Evolutionary conservation across 2,888 invertebrate species (phyloP).

Genomic region (Drosophila gaucha): DNA sequence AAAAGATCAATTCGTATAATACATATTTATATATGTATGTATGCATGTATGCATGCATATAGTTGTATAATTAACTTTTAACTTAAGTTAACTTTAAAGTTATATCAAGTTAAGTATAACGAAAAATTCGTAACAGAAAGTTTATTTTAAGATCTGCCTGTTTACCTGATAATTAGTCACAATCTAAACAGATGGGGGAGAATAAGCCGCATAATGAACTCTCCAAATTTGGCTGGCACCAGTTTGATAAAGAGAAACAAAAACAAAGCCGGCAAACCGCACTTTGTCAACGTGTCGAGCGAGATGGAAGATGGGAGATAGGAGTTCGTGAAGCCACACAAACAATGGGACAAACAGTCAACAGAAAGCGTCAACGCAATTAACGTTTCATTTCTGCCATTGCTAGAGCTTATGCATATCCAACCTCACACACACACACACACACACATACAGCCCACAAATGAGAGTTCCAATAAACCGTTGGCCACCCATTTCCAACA

Average conservation of each 20-base stretch:
- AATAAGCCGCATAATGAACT: background rate
- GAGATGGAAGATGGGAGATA: slow-evolving; percentile 24
- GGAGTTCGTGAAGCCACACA: slow-evolving; percentile 35
- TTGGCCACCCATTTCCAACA: slow-evolving; percentile 17
- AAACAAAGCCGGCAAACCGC: slow-evolving; percentile 9
- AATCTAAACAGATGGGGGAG: slow-evolving; percentile 2
- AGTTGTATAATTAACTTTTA: too few relatives aligned
- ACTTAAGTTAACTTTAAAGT: too few relatives aligned
- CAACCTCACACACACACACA: slow-evolving; percentile 3
- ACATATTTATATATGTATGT: background rate
- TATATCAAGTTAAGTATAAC: too few relatives aligned
- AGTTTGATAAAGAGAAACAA: slow-evolving; percentile 7
- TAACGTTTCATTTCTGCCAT: slow-evolving; percentile 42
- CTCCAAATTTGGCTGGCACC: background rate
- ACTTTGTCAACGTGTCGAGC: slow-evolving; percentile 26
- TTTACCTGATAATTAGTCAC: slow-evolving; percentile 14
- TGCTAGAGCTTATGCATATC: slow-evolving; percentile 20
- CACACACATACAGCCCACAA: background rate
- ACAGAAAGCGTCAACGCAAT: slow-evolving; percentile 55
- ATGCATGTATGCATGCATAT: too few relatives aligned
- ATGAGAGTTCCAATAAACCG: slow-evolving; percentile 10
- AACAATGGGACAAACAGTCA: slow-evolving; percentile 47
- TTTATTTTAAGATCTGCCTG: slow-evolving; percentile 6
- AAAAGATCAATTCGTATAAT: background rate
- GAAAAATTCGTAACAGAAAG: background rate